Conservation (phyloP, 1,140 invertebrate species). For the Varroa destructor region DNA sequence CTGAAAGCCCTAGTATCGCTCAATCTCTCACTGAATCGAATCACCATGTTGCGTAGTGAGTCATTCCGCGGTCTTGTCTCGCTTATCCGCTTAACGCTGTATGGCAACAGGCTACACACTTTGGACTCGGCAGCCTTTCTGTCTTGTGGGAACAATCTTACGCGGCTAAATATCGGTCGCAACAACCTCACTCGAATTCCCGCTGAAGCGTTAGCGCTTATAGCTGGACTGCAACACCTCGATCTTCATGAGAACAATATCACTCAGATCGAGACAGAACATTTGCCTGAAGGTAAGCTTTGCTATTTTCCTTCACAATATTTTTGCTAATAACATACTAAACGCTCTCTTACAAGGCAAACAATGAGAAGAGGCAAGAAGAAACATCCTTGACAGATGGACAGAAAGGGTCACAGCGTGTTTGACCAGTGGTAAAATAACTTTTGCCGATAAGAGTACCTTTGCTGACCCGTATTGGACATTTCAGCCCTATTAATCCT, state of each 20-base stretch:
- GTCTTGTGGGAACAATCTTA: conserved; percentile 35
- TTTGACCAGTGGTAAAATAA: no score
- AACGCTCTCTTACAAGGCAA: no score
- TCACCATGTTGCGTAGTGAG: conserved; percentile 33
- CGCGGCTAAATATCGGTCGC: conserved; percentile 36
- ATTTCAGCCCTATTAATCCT: no score
- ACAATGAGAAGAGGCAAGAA: no score
- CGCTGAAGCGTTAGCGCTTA: conserved; percentile 31
- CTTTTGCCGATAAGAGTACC: no score
- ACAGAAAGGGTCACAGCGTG: no score
- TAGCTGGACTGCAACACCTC: conserved; percentile 33
- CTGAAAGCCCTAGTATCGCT: conserved; percentile 34
- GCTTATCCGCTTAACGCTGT: conserved; percentile 35
- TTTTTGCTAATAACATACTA: no score
- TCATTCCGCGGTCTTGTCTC: conserved; percentile 36
- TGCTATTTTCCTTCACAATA: no score
- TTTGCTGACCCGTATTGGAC: no score
- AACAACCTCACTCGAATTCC: conserved; percentile 35
- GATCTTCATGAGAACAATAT: conserved; percentile 36
- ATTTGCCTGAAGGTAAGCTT: conserved; percentile 17
- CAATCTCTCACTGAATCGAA: conserved; percentile 36
- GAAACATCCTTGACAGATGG: no score
- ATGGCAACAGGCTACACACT: conserved; percentile 36
- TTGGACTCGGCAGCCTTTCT: conserved; percentile 35
- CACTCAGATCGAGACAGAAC: conserved; percentile 29